Evolutionary conservation across 2,888 invertebrate genomes (phyloP).

Genomic region (Rhimphoctona megacephalus): DNA sequence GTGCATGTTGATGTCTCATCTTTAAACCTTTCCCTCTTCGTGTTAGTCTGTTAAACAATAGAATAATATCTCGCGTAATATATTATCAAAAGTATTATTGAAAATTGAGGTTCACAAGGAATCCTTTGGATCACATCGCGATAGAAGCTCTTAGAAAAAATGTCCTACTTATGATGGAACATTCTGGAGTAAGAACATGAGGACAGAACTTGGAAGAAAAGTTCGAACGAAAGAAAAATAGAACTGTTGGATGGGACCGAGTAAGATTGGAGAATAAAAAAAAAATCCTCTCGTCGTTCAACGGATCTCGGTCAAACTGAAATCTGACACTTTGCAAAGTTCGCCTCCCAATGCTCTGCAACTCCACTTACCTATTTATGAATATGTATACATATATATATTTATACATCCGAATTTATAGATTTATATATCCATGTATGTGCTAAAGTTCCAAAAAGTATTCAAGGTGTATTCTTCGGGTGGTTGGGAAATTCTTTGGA

Average conservation of each 20-base stretch:
- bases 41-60: background rate
- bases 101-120: constrained; percentile 30
- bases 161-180: constrained; percentile 17
- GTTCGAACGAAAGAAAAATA: constrained; percentile 61
- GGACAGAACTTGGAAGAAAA: constrained; percentile 14
- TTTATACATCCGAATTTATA: background rate
- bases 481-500: constrained; percentile 13
- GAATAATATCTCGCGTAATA: background rate
- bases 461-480: background rate
- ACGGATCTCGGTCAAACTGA: constrained; percentile 40
- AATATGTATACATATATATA: background rate
- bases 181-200: background rate
- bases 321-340: constrained; percentile 51
- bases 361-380: background rate
- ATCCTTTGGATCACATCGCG: constrained; percentile 28
- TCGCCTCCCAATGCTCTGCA: background rate
- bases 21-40: background rate
- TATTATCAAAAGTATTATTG: constrained; percentile 30
- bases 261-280: constrained; percentile 27
- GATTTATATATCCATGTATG: background rate
- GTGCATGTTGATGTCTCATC: background rate
- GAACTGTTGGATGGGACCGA: background rate
- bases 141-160: constrained; percentile 38
- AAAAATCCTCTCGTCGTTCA: constrained; percentile 10
- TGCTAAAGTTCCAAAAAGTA: background rate